phyloP scores from a whole-genome alignment of 2,888 invertebrate genomes.

The Cetonia aurata region DNA sequence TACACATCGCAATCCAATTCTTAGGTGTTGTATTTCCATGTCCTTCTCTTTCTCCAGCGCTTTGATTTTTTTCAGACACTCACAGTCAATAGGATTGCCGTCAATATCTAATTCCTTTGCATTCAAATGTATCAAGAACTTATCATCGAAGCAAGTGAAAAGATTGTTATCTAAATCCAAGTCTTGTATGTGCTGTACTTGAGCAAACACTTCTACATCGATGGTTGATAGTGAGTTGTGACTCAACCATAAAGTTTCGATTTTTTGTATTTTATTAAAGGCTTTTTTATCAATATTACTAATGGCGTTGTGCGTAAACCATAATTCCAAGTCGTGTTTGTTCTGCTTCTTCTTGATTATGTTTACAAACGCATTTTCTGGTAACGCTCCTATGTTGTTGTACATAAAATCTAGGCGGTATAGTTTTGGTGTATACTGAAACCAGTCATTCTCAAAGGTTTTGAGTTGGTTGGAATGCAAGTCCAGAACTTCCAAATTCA shows the following conservation, averaged over 20 bases:
- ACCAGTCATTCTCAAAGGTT: conserved; percentile 57
- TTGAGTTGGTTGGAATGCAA: conserved; percentile 57
- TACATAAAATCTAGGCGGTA: conserved; percentile 57
- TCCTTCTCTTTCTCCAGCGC: conserved; percentile 54
- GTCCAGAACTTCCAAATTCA: conserved; percentile 57
- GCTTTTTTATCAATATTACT: conserved; percentile 54
- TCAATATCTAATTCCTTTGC: conserved; percentile 55
- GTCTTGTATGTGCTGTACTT: conserved; percentile 53
- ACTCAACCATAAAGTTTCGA: conserved; percentile 56
- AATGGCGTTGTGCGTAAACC: conserved; percentile 58
- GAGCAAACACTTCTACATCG: conserved; percentile 54
- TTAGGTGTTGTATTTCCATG: conserved; percentile 51
- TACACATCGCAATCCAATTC: conserved; percentile 48
- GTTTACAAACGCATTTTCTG: conserved; percentile 55
- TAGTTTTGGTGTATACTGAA: conserved; percentile 56
- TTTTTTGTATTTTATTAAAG: conserved; percentile 51
- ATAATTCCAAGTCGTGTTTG: conserved; percentile 54
- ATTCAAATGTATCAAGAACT: conserved; percentile 49
- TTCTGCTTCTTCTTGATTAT: conserved; percentile 51
- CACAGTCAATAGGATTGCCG: conserved; percentile 58
- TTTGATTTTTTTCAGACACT: conserved; percentile 57
- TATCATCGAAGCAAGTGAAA: conserved; percentile 57
- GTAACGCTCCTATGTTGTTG: conserved; percentile 56
- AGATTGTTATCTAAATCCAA: conserved; percentile 57
- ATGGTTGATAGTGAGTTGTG: conserved; percentile 55